phyloP scores from a whole-genome alignment of 2,797 vertebrate species.

The Psittacula derbiana region DNA sequence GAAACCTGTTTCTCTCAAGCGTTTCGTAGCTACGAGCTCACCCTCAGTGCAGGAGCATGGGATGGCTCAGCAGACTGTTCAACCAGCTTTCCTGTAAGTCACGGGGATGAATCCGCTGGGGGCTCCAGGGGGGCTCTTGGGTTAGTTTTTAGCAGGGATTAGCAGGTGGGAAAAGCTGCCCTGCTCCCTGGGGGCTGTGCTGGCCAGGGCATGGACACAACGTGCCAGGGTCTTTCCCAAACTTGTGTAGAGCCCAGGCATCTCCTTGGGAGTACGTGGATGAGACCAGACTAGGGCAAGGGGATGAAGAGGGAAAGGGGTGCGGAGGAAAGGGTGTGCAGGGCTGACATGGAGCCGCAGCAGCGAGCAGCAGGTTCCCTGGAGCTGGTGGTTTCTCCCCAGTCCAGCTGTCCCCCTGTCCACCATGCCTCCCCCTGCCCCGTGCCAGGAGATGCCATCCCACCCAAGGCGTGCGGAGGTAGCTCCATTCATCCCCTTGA shows the following conservation, averaged over 20 bases:
- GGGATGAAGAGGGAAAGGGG: background rate
- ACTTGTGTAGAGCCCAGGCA: background rate
- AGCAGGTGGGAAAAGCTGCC: background rate
- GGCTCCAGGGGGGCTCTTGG: accelerated
- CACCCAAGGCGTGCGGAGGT: background rate
- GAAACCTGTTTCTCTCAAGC: background rate
- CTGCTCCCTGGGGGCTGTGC: background rate
- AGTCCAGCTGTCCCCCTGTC: accelerated
- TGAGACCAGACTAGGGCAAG: accelerated
- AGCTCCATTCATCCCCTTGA: background rate
- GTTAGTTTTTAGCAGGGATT: background rate
- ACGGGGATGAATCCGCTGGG: background rate
- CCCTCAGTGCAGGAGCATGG: constrained; percentile 19
- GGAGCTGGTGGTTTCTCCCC: background rate
- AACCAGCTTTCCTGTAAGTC: constrained; percentile 23
- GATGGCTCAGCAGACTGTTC: constrained; percentile 41
- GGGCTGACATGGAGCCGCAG: accelerated
- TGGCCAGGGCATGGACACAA: background rate
- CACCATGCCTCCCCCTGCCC: background rate
- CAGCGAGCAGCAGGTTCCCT: background rate
- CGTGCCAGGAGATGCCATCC: background rate
- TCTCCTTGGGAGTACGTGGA: background rate
- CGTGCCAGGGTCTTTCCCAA: background rate
- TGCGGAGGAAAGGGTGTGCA: no score
- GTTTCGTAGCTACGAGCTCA: background rate